Conservation (phyloP, 2,113 vertebrate genomes). For the Thamnaconus septentrionalis region DNA sequence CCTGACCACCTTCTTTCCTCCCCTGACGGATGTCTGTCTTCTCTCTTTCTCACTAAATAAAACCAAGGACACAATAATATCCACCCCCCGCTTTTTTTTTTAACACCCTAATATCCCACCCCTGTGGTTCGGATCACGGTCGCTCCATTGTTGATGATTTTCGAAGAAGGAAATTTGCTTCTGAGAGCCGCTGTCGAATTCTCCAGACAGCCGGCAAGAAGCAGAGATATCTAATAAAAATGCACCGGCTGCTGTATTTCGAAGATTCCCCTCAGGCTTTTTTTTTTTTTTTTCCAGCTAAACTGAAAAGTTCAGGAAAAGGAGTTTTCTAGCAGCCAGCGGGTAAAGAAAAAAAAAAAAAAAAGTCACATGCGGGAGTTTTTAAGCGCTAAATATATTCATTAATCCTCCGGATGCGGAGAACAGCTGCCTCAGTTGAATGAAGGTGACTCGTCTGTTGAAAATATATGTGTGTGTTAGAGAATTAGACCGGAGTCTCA, state of each 20-base stretch:
- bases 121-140: constrained; percentile 4
- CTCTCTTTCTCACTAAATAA: constrained; percentile 6
- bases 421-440: constrained; percentile 7
- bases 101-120: constrained; percentile 9
- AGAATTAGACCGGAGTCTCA: no score
- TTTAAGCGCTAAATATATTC: constrained; percentile 10
- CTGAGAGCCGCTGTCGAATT: constrained; percentile 9
- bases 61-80: constrained; percentile 10
- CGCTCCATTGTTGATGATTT: constrained; percentile 9
- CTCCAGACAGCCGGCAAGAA: not conserved
- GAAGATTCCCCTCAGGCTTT: constrained; percentile 8
- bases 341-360: not conserved
- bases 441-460: no score
- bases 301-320: constrained; percentile 15
- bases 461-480: no score
- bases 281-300: constrained; percentile 1
- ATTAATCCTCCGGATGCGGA: not conserved
- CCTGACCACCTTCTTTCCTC: not conserved
- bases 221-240: constrained; percentile 9
- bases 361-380: not conserved
- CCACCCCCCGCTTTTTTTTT: not conserved
- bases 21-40: no score
- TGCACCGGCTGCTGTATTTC: constrained; percentile 21
- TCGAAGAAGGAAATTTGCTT: constrained; percentile 7
- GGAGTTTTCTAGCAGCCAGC: constrained; percentile 14